Evolutionary conservation across 2,888 invertebrate species (phyloP), one percentile per base, ranked within the genome.

Genomic region (Diaphora mendica): DNA sequence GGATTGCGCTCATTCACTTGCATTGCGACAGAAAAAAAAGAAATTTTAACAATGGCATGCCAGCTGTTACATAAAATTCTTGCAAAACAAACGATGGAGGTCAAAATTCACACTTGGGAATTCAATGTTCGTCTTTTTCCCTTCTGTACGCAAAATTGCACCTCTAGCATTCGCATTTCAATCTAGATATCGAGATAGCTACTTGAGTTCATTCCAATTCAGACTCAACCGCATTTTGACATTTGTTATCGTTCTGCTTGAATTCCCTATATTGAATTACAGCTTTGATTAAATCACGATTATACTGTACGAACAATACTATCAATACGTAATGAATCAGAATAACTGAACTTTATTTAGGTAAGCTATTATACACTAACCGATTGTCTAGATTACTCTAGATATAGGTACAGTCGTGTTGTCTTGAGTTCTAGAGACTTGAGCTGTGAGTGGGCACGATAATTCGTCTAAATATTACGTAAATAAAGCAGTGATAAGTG

Each of bases 31-130:
- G 75, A 83, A 81, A 81, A 51, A 44, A 70, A 85, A 83, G 69
- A 51, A 79, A 85, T 86, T 82, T 82, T 75, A 86, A 86, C 86
- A 87, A 86, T 85, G 77, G 81, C 72, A 68, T 48, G 75, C 74
- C 75, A 79, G 76, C 65, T 71, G 75, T 87, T 87, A 83, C 87
- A 78, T 83, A 84, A 85, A 84, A 23, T 71, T 78, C 70, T 79
- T 64, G 77, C 73, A 78, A 71, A 77, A 64, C 80, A 81, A 78
- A 78, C 82, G 76, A 85, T 68, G 59, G 62, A 78, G 72, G 20
- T 73, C 76, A 70, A 76, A 86, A 82, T 80, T 77, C 71, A 75
- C 78, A 79, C 71, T 78, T 77, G 77, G 71, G 69, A 79, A 81
- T 75, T 80, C 70, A 66, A 73, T 73, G 51, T 76, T 70, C 68